These are phyloP conservation scores for Brachyhypopomus occidentalis DNA, from an alignment of 2,113 vertebrate genomes.

Conservation along the genomic window DNA sequence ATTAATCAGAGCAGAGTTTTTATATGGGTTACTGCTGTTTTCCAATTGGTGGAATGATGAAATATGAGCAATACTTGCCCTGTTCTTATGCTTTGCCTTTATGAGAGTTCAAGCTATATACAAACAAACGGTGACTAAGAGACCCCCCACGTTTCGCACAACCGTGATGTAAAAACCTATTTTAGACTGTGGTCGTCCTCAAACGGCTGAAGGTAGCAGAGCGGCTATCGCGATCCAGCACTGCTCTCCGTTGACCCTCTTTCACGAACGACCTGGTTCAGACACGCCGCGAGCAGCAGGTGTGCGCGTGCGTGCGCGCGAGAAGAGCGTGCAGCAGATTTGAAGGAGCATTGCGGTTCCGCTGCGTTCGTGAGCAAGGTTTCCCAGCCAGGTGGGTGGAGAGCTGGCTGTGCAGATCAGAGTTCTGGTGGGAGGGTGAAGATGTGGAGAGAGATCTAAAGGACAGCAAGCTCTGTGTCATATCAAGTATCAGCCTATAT, in stretches of 20 bases:
- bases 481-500: conserved; percentile 27
- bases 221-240: not conserved
- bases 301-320: not conserved
- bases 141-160: not conserved
- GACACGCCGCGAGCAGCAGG: not conserved
- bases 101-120: not conserved
- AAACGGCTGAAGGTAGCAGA: not conserved
- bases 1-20: no score
- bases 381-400: conserved; percentile 13
- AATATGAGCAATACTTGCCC: no score
- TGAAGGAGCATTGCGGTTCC: not conserved
- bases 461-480: conserved; percentile 17
- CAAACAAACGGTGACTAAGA: not conserved
- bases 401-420: not conserved
- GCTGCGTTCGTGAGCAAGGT: not conserved
- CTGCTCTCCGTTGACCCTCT: not conserved
- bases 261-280: not conserved
- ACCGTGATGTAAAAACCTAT: not conserved
- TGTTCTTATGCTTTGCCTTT: not conserved
- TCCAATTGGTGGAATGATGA: no score
- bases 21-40: no score
- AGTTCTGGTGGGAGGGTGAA: conserved; percentile 7
- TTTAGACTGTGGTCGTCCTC: not conserved
- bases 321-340: not conserved
- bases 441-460: conserved; percentile 16